Conservation (phyloP, 2,888 invertebrate genomes). For the Tiphia femorata region DNA sequence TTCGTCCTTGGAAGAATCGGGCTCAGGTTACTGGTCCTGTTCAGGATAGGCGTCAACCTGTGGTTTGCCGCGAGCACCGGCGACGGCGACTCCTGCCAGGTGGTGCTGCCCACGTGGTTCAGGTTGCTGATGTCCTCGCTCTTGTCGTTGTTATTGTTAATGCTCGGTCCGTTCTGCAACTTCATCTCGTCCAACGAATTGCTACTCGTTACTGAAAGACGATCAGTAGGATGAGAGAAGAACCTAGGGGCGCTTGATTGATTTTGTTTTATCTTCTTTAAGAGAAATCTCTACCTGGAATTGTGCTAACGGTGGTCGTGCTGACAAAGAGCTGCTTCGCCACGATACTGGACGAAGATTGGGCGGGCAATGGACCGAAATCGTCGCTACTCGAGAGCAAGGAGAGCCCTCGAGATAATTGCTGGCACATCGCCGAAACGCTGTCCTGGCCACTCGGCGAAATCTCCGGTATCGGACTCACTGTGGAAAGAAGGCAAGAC, state of each 20-base stretch:
- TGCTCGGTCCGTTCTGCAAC: slow-evolving; percentile 54
- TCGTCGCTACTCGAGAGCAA: slow-evolving; percentile 77
- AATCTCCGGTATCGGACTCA: slow-evolving; percentile 84
- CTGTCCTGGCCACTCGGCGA: slow-evolving; percentile 78
- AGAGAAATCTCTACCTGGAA: slow-evolving; percentile 42
- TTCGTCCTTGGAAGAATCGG: slow-evolving; percentile 55
- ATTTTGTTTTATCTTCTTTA: not conserved
- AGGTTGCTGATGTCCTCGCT: slow-evolving; percentile 37
- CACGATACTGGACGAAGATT: slow-evolving; percentile 46
- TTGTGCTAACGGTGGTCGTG: slow-evolving; percentile 36
- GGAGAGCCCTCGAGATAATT: slow-evolving; percentile 81
- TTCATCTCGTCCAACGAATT: slow-evolving; percentile 63
- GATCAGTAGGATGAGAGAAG: not conserved
- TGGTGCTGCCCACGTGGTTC: slow-evolving; percentile 43
- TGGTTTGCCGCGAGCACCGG: slow-evolving; percentile 50
- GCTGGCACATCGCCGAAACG: slow-evolving; percentile 85
- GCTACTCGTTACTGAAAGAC: slow-evolving; percentile 57
- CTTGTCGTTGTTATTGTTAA: slow-evolving; percentile 44
- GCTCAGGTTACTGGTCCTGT: slow-evolving; percentile 56
- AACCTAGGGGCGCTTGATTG: not conserved
- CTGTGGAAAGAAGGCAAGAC: slow-evolving; percentile 63
- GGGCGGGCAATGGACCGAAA: slow-evolving; percentile 57
- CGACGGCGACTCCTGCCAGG: slow-evolving; percentile 58
- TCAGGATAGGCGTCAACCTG: slow-evolving; percentile 60
- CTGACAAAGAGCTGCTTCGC: slow-evolving; percentile 58